Evolutionary conservation across 2,888 invertebrate species (phyloP), one percentile per base, ranked within the genome.

Genomic region (Dicranocentrus wangi): DNA sequence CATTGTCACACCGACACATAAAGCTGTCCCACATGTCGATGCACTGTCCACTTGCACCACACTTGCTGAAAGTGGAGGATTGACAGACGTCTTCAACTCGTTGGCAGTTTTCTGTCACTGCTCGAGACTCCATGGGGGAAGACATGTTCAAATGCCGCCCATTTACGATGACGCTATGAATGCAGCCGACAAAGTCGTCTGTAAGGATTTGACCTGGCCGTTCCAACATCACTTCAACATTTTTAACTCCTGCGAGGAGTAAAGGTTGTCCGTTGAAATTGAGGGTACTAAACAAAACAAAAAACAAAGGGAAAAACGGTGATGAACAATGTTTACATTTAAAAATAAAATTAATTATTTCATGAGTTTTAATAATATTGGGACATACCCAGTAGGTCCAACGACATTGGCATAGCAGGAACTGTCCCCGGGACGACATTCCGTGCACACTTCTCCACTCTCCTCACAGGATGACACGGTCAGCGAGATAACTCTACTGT

Each of bases 171-270:
- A 97, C 93, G 86, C 95, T 95, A 87, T 97, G 96, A 85, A 98
- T 92, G 88, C 98, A 98, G 3, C 98, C 98, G 17, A 97, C 93
- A 81, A 98, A 93, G 88, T 98, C 97, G 88, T 97, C 97, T 0
- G 96, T 93, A 87, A 94, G 94, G 47, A 98, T 92, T 89, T 97
- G 97, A 0, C 95, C 96, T 0, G 95, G 95, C 58, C 96, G 92
- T 88, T 96, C 95, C 27, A 97, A 89, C 0, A 97, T 93, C 15
- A 96, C 94, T 89, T 95, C 95, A 0, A 96, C 94, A 85, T 93
- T 93, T 60, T 92, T 91, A 42, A 98, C 90, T 7, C 98, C 98
- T 23, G 97, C 97, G 84, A 98, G 91, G 60, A 94, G 91, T 78
- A 98, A 89, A 0, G 94, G 94, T 87, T 96, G 94, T 86, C 94